Base-by-base conservation (phyloP, 2,113 vertebrate genomes). In the Melierax canorus region DNA sequence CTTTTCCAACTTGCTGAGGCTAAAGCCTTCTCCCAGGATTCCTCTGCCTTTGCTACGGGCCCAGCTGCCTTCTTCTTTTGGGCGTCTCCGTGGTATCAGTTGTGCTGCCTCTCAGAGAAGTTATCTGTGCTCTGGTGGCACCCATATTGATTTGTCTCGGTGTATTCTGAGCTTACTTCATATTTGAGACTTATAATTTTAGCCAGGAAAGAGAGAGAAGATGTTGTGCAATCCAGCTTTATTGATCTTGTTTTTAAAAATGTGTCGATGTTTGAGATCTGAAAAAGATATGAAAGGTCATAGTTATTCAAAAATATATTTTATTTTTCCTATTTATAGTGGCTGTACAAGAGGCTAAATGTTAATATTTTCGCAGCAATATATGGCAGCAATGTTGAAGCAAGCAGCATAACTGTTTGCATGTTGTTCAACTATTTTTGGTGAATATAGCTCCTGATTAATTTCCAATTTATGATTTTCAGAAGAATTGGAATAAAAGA, bases 131-230 rank as follows among this genome's bases (percentile, higher is more conserved):
- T 69, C 30, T 48, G 3, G 10, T 69, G 63, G 39, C 58, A 38
- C 46, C 1, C 4, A 0, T 55, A 38, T 56, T 68, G 53, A 80
- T 83, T 82, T 5, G 9, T 55, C 36, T 67, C 6, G 0, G 26
- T 60, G 16, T 43, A 17, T 69, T 72, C 68, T 64, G 59, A 89
- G 64, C 72, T 67, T 59, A 7, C 39, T 73, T 63, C 5, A 2
- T 56, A 34, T 53, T 15, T 69, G 27, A 89, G 59, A 29, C 34
- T 29, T 63, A 30, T 1, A 50, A 46, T 80, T 83, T 59, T 39
- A 84, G 48, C 68, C 43, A 18, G 14, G 29, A 64, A 67, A 75
- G 55, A 73, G 20, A 63, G 5, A 53, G 29, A 53, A 9, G 32
- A 8, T 30, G 18, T 88, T 71, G 21, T 60, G 41, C 39, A 82